Percentiles rank a stretch among this genome's conserved stretches.
Evolutionary conservation across 2,888 invertebrate species (phyloP).

Genomic region (Tipula unca): DNA sequence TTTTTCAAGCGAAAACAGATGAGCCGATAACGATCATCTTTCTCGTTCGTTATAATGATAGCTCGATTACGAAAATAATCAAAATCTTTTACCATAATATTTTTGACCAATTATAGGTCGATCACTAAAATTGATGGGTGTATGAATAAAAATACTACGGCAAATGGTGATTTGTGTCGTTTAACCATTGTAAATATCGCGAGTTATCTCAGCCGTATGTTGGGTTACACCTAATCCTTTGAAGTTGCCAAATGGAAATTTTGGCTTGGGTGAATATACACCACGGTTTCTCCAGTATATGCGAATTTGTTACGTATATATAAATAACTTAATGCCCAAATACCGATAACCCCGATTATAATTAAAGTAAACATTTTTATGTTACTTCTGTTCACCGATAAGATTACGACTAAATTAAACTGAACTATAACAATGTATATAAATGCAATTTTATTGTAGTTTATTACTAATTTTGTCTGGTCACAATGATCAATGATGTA

Average conservation of each 20-base stretch:
- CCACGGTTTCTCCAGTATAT: constrained; percentile 30
- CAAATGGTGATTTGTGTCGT: constrained; percentile 29
- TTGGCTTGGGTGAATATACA: constrained; percentile 34
- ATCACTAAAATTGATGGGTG: constrained; percentile 28
- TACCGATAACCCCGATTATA: background rate
- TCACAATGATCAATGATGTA: too few relatives aligned
- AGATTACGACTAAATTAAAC: too few relatives aligned
- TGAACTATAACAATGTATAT: too few relatives aligned
- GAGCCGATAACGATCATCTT: constrained; percentile 34
- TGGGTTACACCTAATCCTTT: constrained; percentile 28
- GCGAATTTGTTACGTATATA: constrained; percentile 20
- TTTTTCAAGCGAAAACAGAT: constrained; percentile 38
- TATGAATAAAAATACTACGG: constrained; percentile 32
- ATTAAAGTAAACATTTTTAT: background rate
- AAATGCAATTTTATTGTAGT: too few relatives aligned
- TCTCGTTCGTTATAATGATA: constrained; percentile 33
- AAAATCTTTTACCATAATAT: constrained; percentile 38
- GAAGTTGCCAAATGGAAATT: constrained; percentile 30
- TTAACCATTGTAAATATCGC: constrained; percentile 31
- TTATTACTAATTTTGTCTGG: too few relatives aligned
- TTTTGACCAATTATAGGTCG: constrained; percentile 34
- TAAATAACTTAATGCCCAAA: background rate
- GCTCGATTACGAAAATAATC: constrained; percentile 37
- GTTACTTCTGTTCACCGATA: background rate
- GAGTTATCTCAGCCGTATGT: constrained; percentile 20